These are phyloP conservation scores for Andrena minutula DNA, from an alignment of 2,888 invertebrate genomes.

Conservation along the genomic window DNA sequence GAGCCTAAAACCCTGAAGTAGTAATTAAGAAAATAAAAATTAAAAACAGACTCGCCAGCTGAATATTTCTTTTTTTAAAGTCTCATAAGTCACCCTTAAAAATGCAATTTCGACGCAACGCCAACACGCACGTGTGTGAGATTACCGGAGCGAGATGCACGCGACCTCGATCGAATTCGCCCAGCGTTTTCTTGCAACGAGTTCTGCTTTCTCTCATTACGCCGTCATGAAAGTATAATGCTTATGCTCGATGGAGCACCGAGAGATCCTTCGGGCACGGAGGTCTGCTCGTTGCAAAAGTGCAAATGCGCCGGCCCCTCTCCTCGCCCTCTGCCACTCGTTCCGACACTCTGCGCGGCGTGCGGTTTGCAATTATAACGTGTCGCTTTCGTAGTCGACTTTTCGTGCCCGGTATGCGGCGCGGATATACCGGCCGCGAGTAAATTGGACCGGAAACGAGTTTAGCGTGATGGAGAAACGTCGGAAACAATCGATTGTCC, in stretches of 20 bases:
- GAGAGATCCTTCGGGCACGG: slow-evolving; percentile 14
- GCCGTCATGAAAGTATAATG: slow-evolving; percentile 64
- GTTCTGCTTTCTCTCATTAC: slow-evolving; percentile 69
- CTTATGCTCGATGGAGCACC: slow-evolving; percentile 55
- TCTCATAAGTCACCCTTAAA: neutral
- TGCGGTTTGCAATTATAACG: slow-evolving; percentile 45
- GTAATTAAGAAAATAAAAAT: too few relatives aligned
- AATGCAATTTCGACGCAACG: neutral
- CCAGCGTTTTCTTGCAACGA: slow-evolving; percentile 44
- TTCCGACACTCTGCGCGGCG: neutral
- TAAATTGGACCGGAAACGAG: slow-evolving; percentile 68
- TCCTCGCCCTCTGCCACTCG: neutral
- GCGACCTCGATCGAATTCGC: slow-evolving; percentile 63
- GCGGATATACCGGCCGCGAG: slow-evolving; percentile 48
- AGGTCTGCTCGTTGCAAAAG: slow-evolving; percentile 25
- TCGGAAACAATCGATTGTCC: slow-evolving; percentile 72
- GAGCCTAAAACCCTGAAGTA: too few relatives aligned
- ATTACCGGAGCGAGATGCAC: slow-evolving; percentile 27
- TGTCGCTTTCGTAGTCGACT: slow-evolving; percentile 51
- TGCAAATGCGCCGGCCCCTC: slow-evolving; percentile 8
- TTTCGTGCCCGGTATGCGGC: slow-evolving; percentile 45
- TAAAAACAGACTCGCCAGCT: too few relatives aligned
- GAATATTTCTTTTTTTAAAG: too few relatives aligned
- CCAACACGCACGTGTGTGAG: neutral
- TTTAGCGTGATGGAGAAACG: slow-evolving; percentile 70